A percentile compares a stretch with the other conserved stretches of the same genome.
These are phyloP conservation scores for Eciton burchellii DNA, from an alignment of 1,140 invertebrate species.

Conservation along the genomic window DNA sequence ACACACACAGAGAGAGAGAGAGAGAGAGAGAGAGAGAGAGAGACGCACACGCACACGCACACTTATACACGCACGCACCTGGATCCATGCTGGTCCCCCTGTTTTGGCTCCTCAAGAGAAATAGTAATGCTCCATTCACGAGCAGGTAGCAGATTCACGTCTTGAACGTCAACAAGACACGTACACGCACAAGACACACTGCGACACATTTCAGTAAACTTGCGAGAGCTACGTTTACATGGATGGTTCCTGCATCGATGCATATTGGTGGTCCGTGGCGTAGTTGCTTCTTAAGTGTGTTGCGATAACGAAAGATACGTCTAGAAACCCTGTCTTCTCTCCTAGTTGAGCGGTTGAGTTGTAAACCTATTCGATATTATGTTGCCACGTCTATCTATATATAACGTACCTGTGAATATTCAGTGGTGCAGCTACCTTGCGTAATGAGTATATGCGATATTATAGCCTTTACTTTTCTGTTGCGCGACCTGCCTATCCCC, in stretches of 20 bases:
- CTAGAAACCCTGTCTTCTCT: slow-evolving; percentile 68
- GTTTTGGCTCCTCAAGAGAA: slow-evolving; percentile 2
- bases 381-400: slow-evolving; percentile 68
- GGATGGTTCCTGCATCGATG: slow-evolving; percentile 70
- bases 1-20: no score
- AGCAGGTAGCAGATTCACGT: slow-evolving; percentile 1
- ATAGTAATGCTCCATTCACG: neutral
- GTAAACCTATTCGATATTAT: slow-evolving; percentile 66
- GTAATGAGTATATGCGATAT: slow-evolving; percentile 48
- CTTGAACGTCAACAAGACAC: slow-evolving; percentile 10
- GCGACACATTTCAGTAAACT: slow-evolving; percentile 42
- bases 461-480: slow-evolving; percentile 33
- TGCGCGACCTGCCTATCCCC: slow-evolving; percentile 33
- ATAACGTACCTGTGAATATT: slow-evolving; percentile 70
- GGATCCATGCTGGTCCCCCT: neutral
- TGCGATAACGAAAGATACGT: slow-evolving; percentile 71
- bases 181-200: neutral
- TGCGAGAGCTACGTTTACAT: slow-evolving; percentile 58
- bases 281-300: slow-evolving; percentile 82
- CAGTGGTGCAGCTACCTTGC: slow-evolving; percentile 64
- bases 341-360: slow-evolving; percentile 70
- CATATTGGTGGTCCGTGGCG: slow-evolving; percentile 80
- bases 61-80: neutral
- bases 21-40: no score
- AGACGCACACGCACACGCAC: slow-evolving; percentile 64